Conservation (phyloP, 2,113 vertebrate species). For the Indri indri region DNA sequence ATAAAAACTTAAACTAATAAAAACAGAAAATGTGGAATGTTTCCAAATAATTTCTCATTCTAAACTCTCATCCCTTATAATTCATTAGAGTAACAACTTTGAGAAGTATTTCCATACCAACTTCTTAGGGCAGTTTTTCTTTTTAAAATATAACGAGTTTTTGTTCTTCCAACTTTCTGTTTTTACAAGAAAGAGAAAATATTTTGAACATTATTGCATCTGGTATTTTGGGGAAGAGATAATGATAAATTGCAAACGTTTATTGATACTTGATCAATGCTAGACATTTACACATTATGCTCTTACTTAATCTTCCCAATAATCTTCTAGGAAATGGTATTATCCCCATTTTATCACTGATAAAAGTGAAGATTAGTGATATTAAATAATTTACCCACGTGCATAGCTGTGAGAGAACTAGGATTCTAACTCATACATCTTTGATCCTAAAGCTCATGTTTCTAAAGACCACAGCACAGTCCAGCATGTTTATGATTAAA, state of each 20-base stretch:
- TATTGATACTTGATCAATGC: neutral
- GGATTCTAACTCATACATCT: neutral
- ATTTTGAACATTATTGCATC: neutral
- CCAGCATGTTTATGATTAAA: neutral
- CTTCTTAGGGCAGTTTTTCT: neutral
- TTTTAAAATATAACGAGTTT: neutral
- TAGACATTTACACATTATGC: neutral
- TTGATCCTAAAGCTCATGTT: neutral
- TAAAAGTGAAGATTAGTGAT: neutral
- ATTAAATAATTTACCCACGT: neutral
- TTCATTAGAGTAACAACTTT: neutral
- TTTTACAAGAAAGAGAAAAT: neutral
- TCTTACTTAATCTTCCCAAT: neutral
- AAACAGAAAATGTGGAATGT: slow-evolving; percentile 46
- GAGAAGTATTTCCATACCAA: neutral
- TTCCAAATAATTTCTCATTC: slow-evolving; percentile 11
- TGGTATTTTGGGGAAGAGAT: neutral
- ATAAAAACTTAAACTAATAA: slow-evolving; percentile 71
- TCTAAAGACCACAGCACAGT: neutral
- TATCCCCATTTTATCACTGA: neutral
- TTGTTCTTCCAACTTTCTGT: neutral
- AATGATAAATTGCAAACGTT: neutral
- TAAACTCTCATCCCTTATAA: neutral
- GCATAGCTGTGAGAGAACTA: neutral
- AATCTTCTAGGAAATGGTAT: neutral